Percentiles rank a stretch among this genome's conserved stretches.
Conservation (phyloP, 2,113 vertebrate species). For the Sander vitreus region DNA sequence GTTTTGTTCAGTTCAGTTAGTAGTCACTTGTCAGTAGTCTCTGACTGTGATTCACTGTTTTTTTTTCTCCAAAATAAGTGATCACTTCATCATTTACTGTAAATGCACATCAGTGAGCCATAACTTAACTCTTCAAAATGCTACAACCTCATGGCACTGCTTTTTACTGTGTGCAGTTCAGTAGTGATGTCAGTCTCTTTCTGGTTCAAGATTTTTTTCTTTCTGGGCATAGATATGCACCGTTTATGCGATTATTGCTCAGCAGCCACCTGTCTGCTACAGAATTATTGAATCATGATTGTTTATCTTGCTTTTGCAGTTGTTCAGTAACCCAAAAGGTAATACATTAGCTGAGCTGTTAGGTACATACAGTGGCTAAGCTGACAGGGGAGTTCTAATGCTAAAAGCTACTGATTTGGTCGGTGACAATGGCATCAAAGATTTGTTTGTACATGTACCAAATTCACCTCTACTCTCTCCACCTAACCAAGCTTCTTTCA, state of each 20-base stretch:
- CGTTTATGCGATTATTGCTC: no score
- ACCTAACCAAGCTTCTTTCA: neutral
- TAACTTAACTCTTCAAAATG: neutral
- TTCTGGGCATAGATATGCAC: no score
- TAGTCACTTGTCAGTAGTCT: neutral
- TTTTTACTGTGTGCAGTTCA: conserved; percentile 3
- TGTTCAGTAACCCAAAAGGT: neutral
- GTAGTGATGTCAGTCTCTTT: neutral
- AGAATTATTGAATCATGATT: neutral
- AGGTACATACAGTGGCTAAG: neutral
- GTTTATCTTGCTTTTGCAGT: neutral
- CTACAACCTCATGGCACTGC: neutral
- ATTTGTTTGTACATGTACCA: neutral
- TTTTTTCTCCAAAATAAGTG: neutral
- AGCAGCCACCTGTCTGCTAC: neutral
- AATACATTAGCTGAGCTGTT: neutral
- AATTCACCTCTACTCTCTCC: neutral
- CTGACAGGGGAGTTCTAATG: neutral
- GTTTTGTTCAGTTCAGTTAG: neutral
- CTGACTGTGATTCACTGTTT: neutral
- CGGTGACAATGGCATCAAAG: no score
- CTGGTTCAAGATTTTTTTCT: neutral
- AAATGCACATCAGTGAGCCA: neutral
- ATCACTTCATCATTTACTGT: neutral
- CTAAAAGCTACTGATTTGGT: neutral